Percentiles rank a stretch among this genome's conserved stretches.
These are phyloP conservation scores for Philotrypesis tridentata DNA, from an alignment of 1,140 invertebrate species.

Conservation along the genomic window DNA sequence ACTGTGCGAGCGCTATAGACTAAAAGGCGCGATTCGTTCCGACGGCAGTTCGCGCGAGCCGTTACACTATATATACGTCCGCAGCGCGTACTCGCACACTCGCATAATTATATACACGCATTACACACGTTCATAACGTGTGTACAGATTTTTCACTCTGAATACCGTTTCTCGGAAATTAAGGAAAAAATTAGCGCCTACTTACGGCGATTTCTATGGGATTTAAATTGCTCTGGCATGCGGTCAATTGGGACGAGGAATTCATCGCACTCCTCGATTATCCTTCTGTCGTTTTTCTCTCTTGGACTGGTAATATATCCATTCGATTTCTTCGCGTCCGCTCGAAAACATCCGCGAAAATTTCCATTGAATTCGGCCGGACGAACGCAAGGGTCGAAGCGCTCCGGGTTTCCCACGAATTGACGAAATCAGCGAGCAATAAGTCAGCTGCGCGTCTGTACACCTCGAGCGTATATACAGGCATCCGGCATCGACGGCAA, in stretches of 20 bases:
- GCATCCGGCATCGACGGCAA: neutral
- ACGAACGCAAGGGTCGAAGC: too few species aligned
- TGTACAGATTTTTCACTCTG: constrained; percentile 22
- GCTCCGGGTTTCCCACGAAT: too few species aligned
- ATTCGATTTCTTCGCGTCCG: too few species aligned
- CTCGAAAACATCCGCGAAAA: too few species aligned
- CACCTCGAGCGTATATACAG: neutral
- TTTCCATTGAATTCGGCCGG: too few species aligned
- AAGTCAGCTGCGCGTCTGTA: neutral
- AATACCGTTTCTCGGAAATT: constrained; percentile 9
- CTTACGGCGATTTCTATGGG: neutral
- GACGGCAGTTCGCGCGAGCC: constrained; percentile 2
- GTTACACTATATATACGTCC: constrained; percentile 31
- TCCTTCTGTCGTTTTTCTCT: neutral
- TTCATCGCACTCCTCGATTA: too few species aligned
- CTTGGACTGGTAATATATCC: too few species aligned
- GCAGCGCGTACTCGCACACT: neutral
- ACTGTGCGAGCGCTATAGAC: constrained; percentile 5
- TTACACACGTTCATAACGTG: neutral
- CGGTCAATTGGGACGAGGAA: too few species aligned
- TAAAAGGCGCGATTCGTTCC: constrained; percentile 12
- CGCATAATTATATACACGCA: neutral
- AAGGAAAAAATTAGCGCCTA: constrained; percentile 12
- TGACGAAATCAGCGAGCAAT: neutral
- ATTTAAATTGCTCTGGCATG: constrained; percentile 2